phyloP scores from a whole-genome alignment of 2,888 invertebrate species.

The Lagria hirta region DNA sequence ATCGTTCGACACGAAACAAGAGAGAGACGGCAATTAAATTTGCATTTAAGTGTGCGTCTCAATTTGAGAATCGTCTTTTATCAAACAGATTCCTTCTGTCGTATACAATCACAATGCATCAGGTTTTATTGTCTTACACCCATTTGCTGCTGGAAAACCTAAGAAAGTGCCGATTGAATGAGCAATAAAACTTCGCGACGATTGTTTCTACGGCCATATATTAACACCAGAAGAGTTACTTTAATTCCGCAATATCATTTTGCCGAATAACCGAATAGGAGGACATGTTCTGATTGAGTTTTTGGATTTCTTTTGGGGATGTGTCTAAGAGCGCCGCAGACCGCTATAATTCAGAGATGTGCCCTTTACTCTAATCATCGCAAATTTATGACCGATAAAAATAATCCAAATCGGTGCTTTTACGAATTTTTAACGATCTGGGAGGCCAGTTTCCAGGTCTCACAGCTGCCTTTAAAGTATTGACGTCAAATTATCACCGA shows the following conservation, averaged over 20 bases:
- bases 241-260: constrained; percentile 46
- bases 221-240: constrained; percentile 50
- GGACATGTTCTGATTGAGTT: constrained; percentile 37
- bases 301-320: constrained; percentile 25
- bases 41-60: constrained; percentile 47
- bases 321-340: no score
- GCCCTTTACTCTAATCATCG: no score
- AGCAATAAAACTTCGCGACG: constrained; percentile 54
- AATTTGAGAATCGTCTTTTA: constrained; percentile 49
- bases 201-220: constrained; percentile 52
- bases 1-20: no score
- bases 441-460: no score
- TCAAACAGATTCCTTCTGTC: constrained; percentile 51
- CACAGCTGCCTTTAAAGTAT: no score
- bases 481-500: no score
- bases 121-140: constrained; percentile 56
- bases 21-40: constrained; percentile 41
- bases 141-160: constrained; percentile 53
- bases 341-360: no score
- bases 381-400: no score
- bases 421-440: no score
- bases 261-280: constrained; percentile 28
- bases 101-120: constrained; percentile 56
- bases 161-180: constrained; percentile 56
- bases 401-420: no score